Percentiles rank a stretch among this genome's conserved stretches.
Evolutionary conservation across 1,140 invertebrate species (phyloP).

Genomic region (Fopius arisanus): DNA sequence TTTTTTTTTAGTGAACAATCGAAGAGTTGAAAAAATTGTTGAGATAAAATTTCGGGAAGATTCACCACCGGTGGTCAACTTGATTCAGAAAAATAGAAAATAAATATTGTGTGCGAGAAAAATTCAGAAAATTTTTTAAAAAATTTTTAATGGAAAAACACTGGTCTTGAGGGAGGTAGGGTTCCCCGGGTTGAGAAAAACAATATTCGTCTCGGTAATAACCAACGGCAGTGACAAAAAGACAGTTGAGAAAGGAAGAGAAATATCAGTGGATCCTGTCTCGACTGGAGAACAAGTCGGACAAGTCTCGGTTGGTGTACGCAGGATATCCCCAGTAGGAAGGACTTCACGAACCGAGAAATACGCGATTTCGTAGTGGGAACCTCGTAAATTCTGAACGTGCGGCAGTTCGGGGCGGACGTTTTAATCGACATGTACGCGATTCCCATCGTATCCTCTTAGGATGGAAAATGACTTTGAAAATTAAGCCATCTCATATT

Average conservation of each 20-base stretch:
- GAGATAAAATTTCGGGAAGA: too few species aligned
- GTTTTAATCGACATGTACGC: constrained; percentile 24
- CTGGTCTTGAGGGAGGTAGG: too few species aligned
- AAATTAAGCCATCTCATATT: neutral
- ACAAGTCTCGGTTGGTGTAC: constrained; percentile 18
- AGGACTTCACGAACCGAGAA: constrained; percentile 17
- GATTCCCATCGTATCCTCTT: neutral
- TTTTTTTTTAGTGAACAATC: too few species aligned
- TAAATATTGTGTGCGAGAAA: too few species aligned
- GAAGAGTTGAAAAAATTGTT: too few species aligned
- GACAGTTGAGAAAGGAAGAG: neutral
- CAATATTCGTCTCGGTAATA: too few species aligned
- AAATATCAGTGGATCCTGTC: neutral
- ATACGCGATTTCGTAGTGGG: constrained; percentile 4
- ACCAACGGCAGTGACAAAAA: neutral
- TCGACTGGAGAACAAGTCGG: constrained; percentile 1
- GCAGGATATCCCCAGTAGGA: constrained; percentile 9
- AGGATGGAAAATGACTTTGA: neutral
- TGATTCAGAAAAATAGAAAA: too few species aligned
- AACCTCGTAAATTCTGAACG: constrained; percentile 18
- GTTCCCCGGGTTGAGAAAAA: too few species aligned
- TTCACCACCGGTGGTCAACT: too few species aligned
- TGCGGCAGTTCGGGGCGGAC: neutral
- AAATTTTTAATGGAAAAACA: too few species aligned
- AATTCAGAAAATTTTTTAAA: too few species aligned